phyloP scores from a whole-genome alignment of 1,140 invertebrate species.

The Drosophila carrolli region DNA sequence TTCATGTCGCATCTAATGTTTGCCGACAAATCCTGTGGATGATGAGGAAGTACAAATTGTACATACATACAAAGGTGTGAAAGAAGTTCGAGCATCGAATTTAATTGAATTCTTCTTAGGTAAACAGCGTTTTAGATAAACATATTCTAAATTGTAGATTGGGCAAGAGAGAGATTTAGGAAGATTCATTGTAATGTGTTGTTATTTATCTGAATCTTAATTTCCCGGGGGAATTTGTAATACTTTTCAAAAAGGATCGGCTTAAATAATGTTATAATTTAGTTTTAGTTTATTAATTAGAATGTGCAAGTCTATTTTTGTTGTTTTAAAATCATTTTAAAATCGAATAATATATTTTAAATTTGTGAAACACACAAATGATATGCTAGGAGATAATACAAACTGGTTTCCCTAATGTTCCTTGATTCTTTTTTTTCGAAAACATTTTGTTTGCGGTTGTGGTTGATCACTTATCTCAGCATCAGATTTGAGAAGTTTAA shows the following conservation, averaged over 20 bases:
- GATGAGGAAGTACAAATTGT: constrained; percentile 6
- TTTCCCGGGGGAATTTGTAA: too few species aligned
- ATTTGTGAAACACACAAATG: too few species aligned
- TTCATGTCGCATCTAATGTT: constrained; percentile 35
- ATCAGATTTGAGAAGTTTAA: constrained; percentile 45
- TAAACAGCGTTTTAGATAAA: neutral
- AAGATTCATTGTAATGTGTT: too few species aligned
- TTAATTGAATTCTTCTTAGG: neutral
- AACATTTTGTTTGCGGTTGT: constrained; percentile 7
- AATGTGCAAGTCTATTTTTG: too few species aligned
- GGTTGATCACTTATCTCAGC: constrained; percentile 1
- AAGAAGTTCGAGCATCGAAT: constrained; percentile 1
- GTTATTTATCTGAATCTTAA: too few species aligned
- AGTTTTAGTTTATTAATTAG: too few species aligned
- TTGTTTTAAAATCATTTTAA: too few species aligned
- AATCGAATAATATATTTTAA: too few species aligned
- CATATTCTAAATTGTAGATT: neutral
- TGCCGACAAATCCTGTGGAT: constrained; percentile 44
- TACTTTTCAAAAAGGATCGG: too few species aligned
- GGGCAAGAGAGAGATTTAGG: too few species aligned
- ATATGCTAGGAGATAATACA: neutral
- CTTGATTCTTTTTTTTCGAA: constrained; percentile 5
- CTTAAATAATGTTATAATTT: too few species aligned
- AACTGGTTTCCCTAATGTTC: neutral
- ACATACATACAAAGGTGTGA: constrained; percentile 26